Conservation (phyloP, 2,797 vertebrate genomes). For the Dromococcyx pavoninus region DNA sequence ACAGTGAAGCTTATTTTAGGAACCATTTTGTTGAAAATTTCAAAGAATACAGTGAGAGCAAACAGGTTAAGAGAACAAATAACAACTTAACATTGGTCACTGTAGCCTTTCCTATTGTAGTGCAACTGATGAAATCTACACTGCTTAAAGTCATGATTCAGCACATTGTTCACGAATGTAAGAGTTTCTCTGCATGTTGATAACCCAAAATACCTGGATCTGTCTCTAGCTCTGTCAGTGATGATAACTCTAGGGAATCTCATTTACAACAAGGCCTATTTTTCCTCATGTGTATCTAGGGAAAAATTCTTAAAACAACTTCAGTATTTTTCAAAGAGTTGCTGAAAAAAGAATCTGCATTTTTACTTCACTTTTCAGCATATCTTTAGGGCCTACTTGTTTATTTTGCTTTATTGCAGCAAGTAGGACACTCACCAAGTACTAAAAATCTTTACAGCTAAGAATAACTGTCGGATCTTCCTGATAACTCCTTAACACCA, state of each 20-base stretch:
- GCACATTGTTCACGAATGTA: background rate
- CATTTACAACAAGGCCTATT: conserved; percentile 32
- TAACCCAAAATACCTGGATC: background rate
- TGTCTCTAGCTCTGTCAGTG: background rate
- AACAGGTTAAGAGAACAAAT: background rate
- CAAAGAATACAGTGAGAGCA: background rate
- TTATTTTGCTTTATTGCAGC: conserved; percentile 3
- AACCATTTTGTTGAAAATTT: background rate
- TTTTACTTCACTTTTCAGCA: conserved; percentile 26
- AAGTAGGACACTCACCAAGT: background rate
- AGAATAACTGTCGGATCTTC: conserved; percentile 33
- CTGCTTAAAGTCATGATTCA: background rate
- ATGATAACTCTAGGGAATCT: background rate
- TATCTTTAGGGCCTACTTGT: background rate
- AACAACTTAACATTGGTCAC: background rate
- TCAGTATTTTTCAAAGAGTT: background rate
- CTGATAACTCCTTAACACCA: conserved; percentile 25
- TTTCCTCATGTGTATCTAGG: background rate
- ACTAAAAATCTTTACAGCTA: conserved; percentile 27
- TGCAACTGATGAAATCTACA: background rate
- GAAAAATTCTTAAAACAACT: background rate
- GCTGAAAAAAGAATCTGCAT: background rate
- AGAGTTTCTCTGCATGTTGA: background rate
- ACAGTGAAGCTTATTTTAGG: background rate
- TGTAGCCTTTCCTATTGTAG: background rate